Base-by-base conservation (phyloP, 1,140 invertebrate genomes). In the Pollicipes pollicipes region DNA sequence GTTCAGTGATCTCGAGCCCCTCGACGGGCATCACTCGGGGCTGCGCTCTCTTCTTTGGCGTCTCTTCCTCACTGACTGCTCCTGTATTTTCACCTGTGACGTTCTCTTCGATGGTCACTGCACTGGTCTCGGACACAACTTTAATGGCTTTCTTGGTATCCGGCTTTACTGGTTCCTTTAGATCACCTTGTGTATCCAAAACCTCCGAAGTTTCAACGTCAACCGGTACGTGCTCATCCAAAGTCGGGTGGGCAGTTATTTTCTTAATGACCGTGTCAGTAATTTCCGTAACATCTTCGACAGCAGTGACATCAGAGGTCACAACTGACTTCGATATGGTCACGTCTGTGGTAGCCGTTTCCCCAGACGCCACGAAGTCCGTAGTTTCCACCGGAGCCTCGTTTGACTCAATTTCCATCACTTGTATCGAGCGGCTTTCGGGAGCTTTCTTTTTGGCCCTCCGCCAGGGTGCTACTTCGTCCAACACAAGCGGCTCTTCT, bases 121-220 rank as follows among this genome's bases (percentile, higher is more conserved):
- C 70, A 31, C 70, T 70, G 30, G 31, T 69, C 70, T 73, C 73
- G 16, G 73, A 70, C 27, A 70, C 69, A 8, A 75, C 69, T 69
- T 75, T 69, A 13, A 68, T 68, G 13, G 70, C 63, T 58, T 74
- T 75, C 72, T 74, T 75, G 69, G 69, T 27, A 70, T 66, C 45
- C 3, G 70, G 70, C 30, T 24, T 45, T 13, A 67, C 70, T 35
- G 31, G 63, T 2, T 70, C 17, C 13, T 1, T 64, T n/a, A 70
- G 28, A 58, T 45, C 35, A 16, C 70, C 70, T 63, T 70, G 32
- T 29, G 66, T 70, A 58, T 70, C 70, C 24, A 29, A 32, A 28
- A 63, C 63, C 21, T 63, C 35, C 17, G 35, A 35, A 17, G 6
- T 35, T 35, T 6, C 17, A 17, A 35, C 35, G 35, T 35, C 35